Evolutionary conservation across 2,797 vertebrate species (phyloP), one percentile per base, ranked within the genome.

Genomic region (Numenius phaeopus): DNA sequence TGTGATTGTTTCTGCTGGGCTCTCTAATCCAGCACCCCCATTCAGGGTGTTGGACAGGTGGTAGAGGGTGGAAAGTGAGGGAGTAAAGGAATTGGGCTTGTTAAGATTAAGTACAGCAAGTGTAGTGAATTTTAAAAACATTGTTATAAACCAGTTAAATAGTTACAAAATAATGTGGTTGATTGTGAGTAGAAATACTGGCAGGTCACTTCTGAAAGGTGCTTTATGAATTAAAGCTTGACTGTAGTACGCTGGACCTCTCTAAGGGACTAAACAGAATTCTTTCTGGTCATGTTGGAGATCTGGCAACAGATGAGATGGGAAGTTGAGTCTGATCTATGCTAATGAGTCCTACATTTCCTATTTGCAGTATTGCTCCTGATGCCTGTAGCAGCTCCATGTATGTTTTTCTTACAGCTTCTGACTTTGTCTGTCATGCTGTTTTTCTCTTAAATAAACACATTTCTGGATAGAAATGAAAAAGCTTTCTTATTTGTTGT

Each of bases 1-100:
- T 89, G 61, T 75, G 92, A 92, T 94, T 97, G 95, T 93, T 88
- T 96, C 94, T 96, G 95, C 95, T 94, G 84, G 83, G 71, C 44
- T 95, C 3, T 1, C 81, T 97, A 97, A 96, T 92, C 83, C 90
- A 86, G 78, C 54, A 85, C 66, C 89, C 88, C 90, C 81, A 40
- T 76, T 96, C 58, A 69, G 40, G 76, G 57, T 64, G 82, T 79
- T 90, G 71, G 94, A 49, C 49, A 52, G 83, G 92, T 86, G 75
- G 62, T 52, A 22, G 72, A 64, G 50, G 32, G 24, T 72, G 59
- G 76, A 44, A 65, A n/a, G 87, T 10, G 42, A 86, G 16, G 37
- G 34, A 72, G 71, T 49, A 82, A 54, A 57, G 78, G 54, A 83
- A 46, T 40, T 54, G 59, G 47, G 54, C 44, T 65, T 76, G 57